phyloP scores from a whole-genome alignment of 1,140 invertebrate genomes.

The Pissodes strobi region DNA sequence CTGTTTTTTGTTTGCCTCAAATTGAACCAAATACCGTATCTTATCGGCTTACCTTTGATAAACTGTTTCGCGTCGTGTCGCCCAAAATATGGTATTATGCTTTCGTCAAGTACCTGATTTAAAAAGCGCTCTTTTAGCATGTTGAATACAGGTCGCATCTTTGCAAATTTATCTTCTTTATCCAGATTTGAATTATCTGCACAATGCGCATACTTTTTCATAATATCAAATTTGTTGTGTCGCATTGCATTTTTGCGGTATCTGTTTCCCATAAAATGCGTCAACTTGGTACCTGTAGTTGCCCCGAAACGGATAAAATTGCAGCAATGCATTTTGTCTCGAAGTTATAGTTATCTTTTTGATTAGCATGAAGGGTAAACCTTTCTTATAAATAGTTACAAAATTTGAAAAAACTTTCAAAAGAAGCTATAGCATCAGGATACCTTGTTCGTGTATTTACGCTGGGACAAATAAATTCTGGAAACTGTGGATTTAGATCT shows the following conservation, averaged over 20 bases:
- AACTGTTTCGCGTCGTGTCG: constrained; percentile 32
- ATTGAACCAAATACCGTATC: constrained; percentile 35
- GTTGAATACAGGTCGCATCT: constrained; percentile 26
- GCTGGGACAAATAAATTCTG: no score
- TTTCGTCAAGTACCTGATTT: constrained; percentile 19
- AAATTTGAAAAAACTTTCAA: background rate
- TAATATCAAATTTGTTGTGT: constrained; percentile 28
- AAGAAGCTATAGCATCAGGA: no score
- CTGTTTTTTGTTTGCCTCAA: constrained; percentile 34
- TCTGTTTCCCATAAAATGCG: constrained; percentile 31
- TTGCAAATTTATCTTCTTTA: constrained; percentile 33
- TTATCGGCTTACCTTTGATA: constrained; percentile 32
- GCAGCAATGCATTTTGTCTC: background rate
- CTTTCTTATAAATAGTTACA: background rate
- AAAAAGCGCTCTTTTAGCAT: constrained; percentile 28
- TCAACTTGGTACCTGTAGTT: constrained; percentile 5
- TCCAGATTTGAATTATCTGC: constrained; percentile 20
- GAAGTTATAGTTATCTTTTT: background rate
- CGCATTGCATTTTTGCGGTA: constrained; percentile 25
- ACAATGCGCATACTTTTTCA: constrained; percentile 29
- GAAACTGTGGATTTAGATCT: no score
- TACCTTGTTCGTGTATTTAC: background rate
- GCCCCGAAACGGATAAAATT: no score
- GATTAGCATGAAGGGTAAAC: background rate
- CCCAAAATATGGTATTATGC: constrained; percentile 36